Percentiles rank a stretch among this genome's conserved stretches.
These are phyloP conservation scores for Gyps fulvus DNA, from an alignment of 2,113 vertebrate species.

Conservation along the genomic window DNA sequence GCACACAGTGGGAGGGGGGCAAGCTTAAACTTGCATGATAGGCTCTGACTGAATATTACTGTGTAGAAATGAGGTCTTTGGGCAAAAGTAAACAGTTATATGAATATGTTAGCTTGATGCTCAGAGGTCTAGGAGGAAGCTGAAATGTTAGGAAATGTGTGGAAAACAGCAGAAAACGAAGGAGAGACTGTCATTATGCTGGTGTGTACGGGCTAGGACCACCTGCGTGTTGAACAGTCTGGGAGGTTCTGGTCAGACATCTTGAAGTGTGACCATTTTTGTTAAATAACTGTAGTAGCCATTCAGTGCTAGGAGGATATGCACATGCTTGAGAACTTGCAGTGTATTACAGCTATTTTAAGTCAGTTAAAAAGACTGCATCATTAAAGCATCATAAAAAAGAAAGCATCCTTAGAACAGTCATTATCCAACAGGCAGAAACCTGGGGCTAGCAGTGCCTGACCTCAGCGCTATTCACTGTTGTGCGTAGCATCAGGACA, in stretches of 20 bases:
- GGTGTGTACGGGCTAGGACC: background rate
- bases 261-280: background rate
- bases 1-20: background rate
- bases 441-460: background rate
- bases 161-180: background rate
- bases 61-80: background rate
- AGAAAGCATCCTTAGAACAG: background rate
- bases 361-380: background rate
- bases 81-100: background rate
- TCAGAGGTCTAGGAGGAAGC: background rate
- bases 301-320: background rate
- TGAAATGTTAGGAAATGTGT: background rate
- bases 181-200: background rate
- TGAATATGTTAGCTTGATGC: background rate
- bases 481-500: accelerated
- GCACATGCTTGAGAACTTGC: background rate
- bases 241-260: background rate
- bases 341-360: background rate
- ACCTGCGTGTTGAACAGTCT: background rate
- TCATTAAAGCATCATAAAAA: background rate
- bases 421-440: background rate
- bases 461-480: accelerated
- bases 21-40: background rate
- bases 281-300: background rate
- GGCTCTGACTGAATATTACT: background rate